Evolutionary conservation across 1,140 invertebrate genomes (phyloP).

Genomic region (Mactra quadrangularis): DNA sequence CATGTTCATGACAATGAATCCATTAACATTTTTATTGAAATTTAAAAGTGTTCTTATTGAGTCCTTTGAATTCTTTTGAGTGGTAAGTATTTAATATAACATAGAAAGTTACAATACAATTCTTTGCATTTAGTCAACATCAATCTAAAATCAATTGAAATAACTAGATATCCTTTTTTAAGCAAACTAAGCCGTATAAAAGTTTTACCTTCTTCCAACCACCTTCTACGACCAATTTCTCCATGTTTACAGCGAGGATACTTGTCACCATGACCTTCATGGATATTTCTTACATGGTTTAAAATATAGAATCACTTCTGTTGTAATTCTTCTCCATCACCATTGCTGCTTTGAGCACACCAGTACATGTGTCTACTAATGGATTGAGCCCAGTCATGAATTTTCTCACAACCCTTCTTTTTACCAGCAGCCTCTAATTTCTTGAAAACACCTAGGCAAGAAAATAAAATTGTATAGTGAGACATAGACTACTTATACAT

Average conservation of each 20-base stretch:
- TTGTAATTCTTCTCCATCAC: constrained; percentile 37
- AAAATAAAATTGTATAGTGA: neutral
- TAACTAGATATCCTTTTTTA: no score
- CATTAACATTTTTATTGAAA: no score
- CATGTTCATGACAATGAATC: no score
- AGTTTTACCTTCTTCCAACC: constrained; percentile 3
- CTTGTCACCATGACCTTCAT: constrained; percentile 43
- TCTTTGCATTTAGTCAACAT: no score
- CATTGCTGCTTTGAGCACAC: constrained; percentile 49
- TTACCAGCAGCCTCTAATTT: constrained; percentile 36
- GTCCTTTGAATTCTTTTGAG: no score
- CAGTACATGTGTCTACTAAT: constrained; percentile 59
- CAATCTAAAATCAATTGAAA: no score
- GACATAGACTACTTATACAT: neutral
- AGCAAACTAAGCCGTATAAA: neutral
- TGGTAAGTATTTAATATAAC: no score
- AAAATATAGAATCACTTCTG: constrained; percentile 47
- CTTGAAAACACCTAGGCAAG: constrained; percentile 47
- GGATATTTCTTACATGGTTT: constrained; percentile 58
- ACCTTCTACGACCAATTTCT: neutral
- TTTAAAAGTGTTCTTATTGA: no score
- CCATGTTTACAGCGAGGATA: constrained; percentile 36
- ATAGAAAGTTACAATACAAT: no score
- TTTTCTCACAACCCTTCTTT: constrained; percentile 27
- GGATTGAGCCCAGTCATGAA: constrained; percentile 24